phyloP scores from a whole-genome alignment of 1,140 invertebrate species.

The Zaprionus lachaisei region DNA sequence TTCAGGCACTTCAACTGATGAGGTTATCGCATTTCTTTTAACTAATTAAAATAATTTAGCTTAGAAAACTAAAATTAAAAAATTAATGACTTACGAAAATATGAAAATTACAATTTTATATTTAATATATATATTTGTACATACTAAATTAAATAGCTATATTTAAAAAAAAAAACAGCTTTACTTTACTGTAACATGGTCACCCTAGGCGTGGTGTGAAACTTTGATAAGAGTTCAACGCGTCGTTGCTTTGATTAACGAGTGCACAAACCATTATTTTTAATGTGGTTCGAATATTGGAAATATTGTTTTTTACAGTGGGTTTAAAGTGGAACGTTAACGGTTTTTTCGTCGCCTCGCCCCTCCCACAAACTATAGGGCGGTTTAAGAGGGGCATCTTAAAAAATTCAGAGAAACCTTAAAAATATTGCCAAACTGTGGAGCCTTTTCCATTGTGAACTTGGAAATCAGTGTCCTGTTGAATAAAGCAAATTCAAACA shows the following conservation, averaged over 20 bases:
- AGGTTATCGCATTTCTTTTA: not conserved
- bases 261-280: not conserved
- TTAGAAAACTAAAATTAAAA: not conserved
- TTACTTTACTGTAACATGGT: constrained; percentile 1
- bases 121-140: not conserved
- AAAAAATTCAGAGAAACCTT: no score
- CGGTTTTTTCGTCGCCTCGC: no score
- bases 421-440: no score
- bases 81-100: not conserved
- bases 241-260: not conserved
- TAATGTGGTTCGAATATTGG: not conserved
- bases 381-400: no score
- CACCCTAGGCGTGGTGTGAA: constrained; percentile 18
- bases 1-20: not conserved
- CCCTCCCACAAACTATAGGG: no score
- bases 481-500: no score
- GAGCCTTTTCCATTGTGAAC: no score
- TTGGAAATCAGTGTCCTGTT: no score
- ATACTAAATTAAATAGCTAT: not conserved
- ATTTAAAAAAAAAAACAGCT: not conserved
- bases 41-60: not conserved
- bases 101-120: not conserved
- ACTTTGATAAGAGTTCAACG: constrained; percentile 8
- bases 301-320: not conserved
- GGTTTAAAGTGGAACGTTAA: no score